Evolutionary conservation across 2,113 vertebrate genomes (phyloP).

Genomic region (Rhodinocichla rosea): DNA sequence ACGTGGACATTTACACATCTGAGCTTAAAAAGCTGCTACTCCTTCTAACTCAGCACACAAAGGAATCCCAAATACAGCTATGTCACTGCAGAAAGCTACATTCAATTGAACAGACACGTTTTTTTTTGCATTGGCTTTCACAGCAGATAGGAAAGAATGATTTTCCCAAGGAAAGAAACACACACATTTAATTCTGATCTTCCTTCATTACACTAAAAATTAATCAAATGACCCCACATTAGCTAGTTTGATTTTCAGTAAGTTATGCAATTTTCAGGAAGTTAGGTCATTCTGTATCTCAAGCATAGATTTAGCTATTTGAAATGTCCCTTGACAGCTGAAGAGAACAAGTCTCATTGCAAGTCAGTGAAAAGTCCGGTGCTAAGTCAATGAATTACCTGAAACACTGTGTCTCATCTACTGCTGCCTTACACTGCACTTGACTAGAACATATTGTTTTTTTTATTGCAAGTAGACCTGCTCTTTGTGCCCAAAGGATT

Average conservation of each 20-base stretch:
- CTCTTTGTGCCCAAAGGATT: neutral
- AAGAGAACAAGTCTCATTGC: neutral
- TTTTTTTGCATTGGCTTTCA: neutral
- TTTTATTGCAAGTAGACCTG: neutral
- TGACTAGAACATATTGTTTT: neutral
- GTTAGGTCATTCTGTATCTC: neutral
- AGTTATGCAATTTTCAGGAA: neutral
- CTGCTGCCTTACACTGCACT: neutral
- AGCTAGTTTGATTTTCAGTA: neutral
- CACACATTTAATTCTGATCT: neutral
- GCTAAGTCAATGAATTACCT: neutral
- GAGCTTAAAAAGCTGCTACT: constrained; percentile 35
- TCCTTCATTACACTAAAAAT: neutral
- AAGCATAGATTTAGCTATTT: neutral
- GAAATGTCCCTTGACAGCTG: neutral
- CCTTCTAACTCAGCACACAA: neutral
- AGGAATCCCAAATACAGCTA: constrained; percentile 4
- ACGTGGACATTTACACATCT: constrained; percentile 33
- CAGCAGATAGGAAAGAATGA: neutral
- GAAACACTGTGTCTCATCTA: neutral
- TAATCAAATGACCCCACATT: neutral
- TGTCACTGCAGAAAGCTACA: neutral
- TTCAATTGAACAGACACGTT: neutral
- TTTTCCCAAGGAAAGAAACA: neutral
- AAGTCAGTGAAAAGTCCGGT: neutral